Conservation (phyloP, 2,888 invertebrate species). For the Limnephilus rhombicus region DNA sequence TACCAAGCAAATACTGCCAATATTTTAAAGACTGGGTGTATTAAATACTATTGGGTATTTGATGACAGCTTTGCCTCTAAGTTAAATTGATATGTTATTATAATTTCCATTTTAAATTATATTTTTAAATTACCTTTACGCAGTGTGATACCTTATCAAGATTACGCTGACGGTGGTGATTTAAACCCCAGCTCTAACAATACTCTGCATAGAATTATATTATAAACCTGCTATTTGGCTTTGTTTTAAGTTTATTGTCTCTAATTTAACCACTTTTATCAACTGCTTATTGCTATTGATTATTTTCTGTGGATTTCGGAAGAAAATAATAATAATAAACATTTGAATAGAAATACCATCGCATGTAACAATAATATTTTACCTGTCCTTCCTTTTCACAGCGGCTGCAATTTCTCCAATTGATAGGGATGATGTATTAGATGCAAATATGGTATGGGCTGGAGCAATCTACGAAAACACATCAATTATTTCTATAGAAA, state of each 20-base stretch:
- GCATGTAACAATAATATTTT: slow-evolving; percentile 29
- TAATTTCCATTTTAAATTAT: background rate
- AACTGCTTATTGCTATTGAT: background rate
- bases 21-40: no score
- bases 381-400: slow-evolving; percentile 84
- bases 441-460: slow-evolving; percentile 87
- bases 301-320: background rate
- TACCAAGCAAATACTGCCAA: no score
- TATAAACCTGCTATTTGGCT: background rate
- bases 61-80: background rate
- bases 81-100: background rate
- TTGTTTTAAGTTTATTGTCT: background rate
- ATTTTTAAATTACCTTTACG: background rate
- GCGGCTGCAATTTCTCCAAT: slow-evolving; percentile 88
- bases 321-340: background rate
- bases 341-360: background rate
- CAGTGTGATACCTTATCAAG: background rate
- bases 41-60: background rate
- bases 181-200: background rate
- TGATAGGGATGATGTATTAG: slow-evolving; percentile 93
- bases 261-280: background rate
- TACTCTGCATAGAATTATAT: background rate
- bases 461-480: slow-evolving; percentile 79
- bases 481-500: background rate
- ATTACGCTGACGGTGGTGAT: background rate